A percentile compares a stretch with the other conserved stretches of the same genome.
Conservation (phyloP, 2,797 vertebrate species). For the Syngnathus rostellatus region DNA sequence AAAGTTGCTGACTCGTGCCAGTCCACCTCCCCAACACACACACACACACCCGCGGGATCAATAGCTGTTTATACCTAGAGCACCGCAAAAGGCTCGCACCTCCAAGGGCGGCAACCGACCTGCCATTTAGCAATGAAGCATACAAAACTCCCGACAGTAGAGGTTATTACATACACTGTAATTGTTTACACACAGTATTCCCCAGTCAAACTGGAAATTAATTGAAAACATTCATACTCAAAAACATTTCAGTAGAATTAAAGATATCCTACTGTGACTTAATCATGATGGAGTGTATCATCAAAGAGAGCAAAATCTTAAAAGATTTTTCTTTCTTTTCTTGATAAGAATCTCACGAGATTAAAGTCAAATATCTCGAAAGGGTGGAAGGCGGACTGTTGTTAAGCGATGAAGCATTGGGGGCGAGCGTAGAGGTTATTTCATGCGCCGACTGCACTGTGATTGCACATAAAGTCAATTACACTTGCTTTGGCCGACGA, state of each 20-base stretch:
- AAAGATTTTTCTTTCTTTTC: background rate
- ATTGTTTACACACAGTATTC: constrained; percentile 25
- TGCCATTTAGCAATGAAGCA: constrained; percentile 31
- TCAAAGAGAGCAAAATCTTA: constrained; percentile 6
- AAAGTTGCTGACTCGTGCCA: constrained; percentile 74
- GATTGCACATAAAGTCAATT: constrained; percentile 33
- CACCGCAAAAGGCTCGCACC: constrained; percentile 31
- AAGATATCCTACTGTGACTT: too few relatives aligned
- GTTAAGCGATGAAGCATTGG: constrained; percentile 33
- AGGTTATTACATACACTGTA: constrained; percentile 35
- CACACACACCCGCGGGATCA: constrained; percentile 53
- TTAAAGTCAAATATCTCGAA: constrained; percentile 34
- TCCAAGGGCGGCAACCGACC: constrained; percentile 44
- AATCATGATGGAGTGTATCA: too few relatives aligned
- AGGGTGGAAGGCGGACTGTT: constrained; percentile 29
- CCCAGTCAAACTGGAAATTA: background rate
- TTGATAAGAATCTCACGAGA: background rate
- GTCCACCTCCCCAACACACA: constrained; percentile 49
- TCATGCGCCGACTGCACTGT: constrained; percentile 11
- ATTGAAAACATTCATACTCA: background rate
- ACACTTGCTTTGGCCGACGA: constrained; percentile 22
- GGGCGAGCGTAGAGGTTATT: constrained; percentile 1
- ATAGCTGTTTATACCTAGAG: constrained; percentile 72
- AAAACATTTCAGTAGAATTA: background rate
- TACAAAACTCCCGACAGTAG: constrained; percentile 32